Evolutionary conservation across 2,888 invertebrate genomes (phyloP).

Genomic region (Endotricha flammealis): DNA sequence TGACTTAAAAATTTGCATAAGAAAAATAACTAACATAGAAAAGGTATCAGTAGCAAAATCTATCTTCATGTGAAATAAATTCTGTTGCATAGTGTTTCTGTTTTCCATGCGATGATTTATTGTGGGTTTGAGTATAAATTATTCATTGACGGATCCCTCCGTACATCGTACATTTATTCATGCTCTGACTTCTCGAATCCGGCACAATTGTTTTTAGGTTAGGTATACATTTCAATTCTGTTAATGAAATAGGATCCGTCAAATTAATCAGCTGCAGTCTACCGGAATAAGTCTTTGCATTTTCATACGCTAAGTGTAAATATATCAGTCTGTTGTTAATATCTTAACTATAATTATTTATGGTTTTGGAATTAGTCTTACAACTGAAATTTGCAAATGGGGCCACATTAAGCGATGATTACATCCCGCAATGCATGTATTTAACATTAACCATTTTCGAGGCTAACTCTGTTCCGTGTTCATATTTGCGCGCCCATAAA

Average conservation of each 20-base stretch:
- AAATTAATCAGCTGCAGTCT: no score
- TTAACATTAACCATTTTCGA: background rate
- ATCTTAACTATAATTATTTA: no score
- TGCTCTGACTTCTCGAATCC: slow-evolving; percentile 13
- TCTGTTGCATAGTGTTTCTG: slow-evolving; percentile 19
- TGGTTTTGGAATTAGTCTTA: no score
- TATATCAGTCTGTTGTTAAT: no score
- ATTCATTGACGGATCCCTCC: slow-evolving; percentile 40
- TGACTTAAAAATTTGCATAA: no score
- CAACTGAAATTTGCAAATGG: background rate
- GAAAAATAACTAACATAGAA: no score
- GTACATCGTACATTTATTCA: slow-evolving; percentile 39
- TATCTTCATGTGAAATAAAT: slow-evolving; percentile 14
- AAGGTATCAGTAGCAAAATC: no score
- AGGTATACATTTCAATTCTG: no score
- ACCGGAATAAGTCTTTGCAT: no score
- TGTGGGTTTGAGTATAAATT: slow-evolving; percentile 34
- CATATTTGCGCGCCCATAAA: slow-evolving; percentile 6
- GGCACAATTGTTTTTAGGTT: slow-evolving; percentile 17
- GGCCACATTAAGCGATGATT: background rate
- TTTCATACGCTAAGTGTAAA: no score
- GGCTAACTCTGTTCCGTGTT: slow-evolving; percentile 8
- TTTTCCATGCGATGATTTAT: slow-evolving; percentile 30
- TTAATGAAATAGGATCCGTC: no score
- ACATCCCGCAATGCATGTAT: background rate